These are phyloP conservation scores for human (Homo sapiens) DNA, from an alignment of 2,113 vertebrate species.

Conservation along the genomic window GRCh38 chr9:112712001-112712500, in stretches of 20 bases:
- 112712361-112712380: neutral
- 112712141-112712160: neutral
- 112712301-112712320: neutral
- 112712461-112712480: neutral
- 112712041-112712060: neutral
- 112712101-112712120: neutral
- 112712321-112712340: neutral
- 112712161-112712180: neutral
- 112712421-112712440: neutral
- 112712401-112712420: neutral
- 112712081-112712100: neutral
- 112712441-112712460: neutral
- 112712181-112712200: neutral
- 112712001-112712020: neutral
- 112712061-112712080: neutral
- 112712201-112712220: neutral
- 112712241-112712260: neutral
- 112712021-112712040: neutral
- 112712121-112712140: neutral
- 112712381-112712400: constrained; percentile 17
- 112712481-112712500: neutral
- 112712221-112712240: neutral
- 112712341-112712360: neutral
- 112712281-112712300: neutral
- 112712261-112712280: neutral